These are phyloP conservation scores for Digitonthophagus gazella DNA, from an alignment of 2,888 invertebrate genomes.

Conservation along the genomic window DNA sequence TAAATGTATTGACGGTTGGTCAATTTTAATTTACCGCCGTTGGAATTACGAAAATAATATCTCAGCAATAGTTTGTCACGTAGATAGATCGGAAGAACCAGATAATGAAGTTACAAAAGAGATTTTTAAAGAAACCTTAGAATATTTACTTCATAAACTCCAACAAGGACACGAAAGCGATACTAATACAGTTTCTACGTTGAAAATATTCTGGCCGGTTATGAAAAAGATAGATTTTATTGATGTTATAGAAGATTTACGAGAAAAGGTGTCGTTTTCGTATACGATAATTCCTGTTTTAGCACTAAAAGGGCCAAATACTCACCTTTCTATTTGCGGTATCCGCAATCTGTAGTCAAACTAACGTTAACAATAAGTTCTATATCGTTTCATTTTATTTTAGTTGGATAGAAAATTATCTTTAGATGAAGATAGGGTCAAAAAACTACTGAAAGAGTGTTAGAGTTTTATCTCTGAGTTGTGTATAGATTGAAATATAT, in stretches of 20 bases:
- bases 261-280: slow-evolving; percentile 59
- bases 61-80: slow-evolving; percentile 80
- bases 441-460: no score
- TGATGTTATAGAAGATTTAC: slow-evolving; percentile 53
- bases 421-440: no score
- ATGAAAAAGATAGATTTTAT: slow-evolving; percentile 54
- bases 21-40: slow-evolving; percentile 78
- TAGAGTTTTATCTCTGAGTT: no score
- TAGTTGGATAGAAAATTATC: no score
- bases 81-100: slow-evolving; percentile 54
- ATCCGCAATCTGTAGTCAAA: slow-evolving; percentile 56
- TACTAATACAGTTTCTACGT: slow-evolving; percentile 63
- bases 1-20: slow-evolving; percentile 73
- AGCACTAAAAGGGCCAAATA: slow-evolving; percentile 76
- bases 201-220: slow-evolving; percentile 77
- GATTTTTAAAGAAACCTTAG: slow-evolving; percentile 57
- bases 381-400: not conserved
- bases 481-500: no score
- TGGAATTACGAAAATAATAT: slow-evolving; percentile 90
- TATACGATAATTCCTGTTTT: slow-evolving; percentile 77
- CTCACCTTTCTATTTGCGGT: slow-evolving; percentile 80
- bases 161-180: slow-evolving; percentile 55
- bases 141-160: slow-evolving; percentile 55
- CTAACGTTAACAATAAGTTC: no score
- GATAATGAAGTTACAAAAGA: slow-evolving; percentile 51